Conservation (phyloP, 2,113 vertebrate genomes). For the human (Homo sapiens) region DNA sequence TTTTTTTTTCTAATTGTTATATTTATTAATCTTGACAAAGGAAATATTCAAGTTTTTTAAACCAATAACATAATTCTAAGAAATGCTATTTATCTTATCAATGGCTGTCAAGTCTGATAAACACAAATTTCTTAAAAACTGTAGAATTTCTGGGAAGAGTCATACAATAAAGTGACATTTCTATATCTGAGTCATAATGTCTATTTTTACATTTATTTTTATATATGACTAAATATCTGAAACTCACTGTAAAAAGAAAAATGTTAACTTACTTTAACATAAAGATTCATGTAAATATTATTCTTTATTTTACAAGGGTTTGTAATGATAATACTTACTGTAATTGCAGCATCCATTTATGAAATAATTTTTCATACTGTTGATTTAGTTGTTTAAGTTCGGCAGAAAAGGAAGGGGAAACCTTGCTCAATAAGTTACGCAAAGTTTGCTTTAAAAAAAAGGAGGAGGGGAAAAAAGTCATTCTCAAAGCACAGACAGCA, state of each 20-base stretch:
- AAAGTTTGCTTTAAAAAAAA: conserved; percentile 89
- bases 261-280: conserved; percentile 2
- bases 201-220: neutral
- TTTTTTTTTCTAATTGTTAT: neutral
- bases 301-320: neutral
- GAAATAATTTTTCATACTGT: conserved; percentile 90
- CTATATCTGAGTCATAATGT: neutral
- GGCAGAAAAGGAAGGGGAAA: conserved; percentile 86
- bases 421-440: conserved; percentile 87
- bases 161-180: conserved; percentile 10
- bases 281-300: neutral
- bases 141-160: conserved; percentile 33
- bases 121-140: conserved; percentile 36
- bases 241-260: conserved; percentile 45
- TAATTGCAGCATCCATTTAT: conserved; percentile 97
- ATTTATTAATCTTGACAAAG: neutral
- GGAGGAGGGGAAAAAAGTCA: conserved; percentile 22
- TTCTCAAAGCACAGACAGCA: conserved; percentile 2
- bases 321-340: conserved; percentile 86
- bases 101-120: neutral
- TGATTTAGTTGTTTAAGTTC: conserved; percentile 90
- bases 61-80: neutral
- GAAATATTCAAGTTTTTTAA: conserved; percentile 3
- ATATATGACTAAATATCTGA: neutral
- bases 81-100: conserved; percentile 18